phyloP scores from a whole-genome alignment of 1,140 invertebrate species.

The Pinna nobilis region DNA sequence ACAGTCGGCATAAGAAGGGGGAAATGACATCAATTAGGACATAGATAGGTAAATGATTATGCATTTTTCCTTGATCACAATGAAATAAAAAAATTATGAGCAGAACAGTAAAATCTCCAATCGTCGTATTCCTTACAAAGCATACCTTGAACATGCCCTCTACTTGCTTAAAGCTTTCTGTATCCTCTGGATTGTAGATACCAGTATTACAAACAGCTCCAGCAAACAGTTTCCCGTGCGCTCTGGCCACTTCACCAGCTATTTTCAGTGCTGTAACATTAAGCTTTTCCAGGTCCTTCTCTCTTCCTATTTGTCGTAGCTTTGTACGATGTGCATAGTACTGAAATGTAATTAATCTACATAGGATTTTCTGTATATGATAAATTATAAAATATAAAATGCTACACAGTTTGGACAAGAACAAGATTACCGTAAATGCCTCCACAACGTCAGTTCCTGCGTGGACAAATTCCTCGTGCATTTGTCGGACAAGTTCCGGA shows the following conservation, averaged over 20 bases:
- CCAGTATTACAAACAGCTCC: slow-evolving; percentile 64
- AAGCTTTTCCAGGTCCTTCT: slow-evolving; percentile 56
- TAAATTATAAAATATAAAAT: not conserved
- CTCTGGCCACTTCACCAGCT: slow-evolving; percentile 59
- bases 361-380: not conserved
- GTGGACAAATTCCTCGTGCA: slow-evolving; percentile 63
- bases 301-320: slow-evolving; percentile 54
- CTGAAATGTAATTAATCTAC: slow-evolving; percentile 30
- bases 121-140: no score
- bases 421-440: slow-evolving; percentile 58
- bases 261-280: slow-evolving; percentile 58
- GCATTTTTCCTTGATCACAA: no score
- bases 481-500: slow-evolving; percentile 47
- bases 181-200: slow-evolving; percentile 45
- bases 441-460: slow-evolving; percentile 66
- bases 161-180: slow-evolving; percentile 13
- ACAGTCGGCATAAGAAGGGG: no score
- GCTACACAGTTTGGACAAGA: not conserved
- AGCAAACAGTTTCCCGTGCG: slow-evolving; percentile 62
- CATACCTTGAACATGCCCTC: slow-evolving; percentile 55
- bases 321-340: slow-evolving; percentile 68
- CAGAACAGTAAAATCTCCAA: no score
- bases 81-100: no score
- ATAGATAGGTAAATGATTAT: no score
- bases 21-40: no score